Evolutionary conservation across 2,797 vertebrate genomes (phyloP).

Genomic region (Morus bassanus): DNA sequence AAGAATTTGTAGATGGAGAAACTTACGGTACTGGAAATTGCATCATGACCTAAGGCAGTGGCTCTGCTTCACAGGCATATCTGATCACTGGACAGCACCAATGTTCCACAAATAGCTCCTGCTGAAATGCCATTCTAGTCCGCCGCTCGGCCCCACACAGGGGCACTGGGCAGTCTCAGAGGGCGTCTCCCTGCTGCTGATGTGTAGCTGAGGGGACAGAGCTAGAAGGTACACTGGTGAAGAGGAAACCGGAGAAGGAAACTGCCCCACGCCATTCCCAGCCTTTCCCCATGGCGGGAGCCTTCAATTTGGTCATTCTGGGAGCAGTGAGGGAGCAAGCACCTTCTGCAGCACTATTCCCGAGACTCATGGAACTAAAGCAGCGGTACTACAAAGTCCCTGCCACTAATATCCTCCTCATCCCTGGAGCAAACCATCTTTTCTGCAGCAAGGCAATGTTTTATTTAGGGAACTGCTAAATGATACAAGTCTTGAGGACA

Average conservation of each 20-base stretch:
- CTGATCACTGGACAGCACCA: constrained; percentile 19
- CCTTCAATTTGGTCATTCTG: not conserved
- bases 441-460: not conserved
- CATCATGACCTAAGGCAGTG: constrained; percentile 46
- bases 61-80: constrained; percentile 8
- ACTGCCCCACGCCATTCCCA: not conserved
- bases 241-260: not conserved
- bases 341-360: not conserved
- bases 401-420: not conserved
- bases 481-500: not conserved
- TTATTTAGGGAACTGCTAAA: not conserved
- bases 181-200: not conserved
- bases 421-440: not conserved
- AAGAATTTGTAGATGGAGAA: constrained; percentile 34
- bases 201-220: not conserved
- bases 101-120: constrained; percentile 49
- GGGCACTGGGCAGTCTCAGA: not conserved
- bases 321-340: not conserved
- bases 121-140: constrained; percentile 7
- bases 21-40: constrained; percentile 25
- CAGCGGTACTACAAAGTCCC: not conserved
- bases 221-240: not conserved
- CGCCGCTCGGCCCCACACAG: not conserved
- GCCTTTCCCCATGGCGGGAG: rapidly evolving
- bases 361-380: rapidly evolving